Conservation (phyloP, 2,888 invertebrate genomes). For the Ctena decussata region DNA sequence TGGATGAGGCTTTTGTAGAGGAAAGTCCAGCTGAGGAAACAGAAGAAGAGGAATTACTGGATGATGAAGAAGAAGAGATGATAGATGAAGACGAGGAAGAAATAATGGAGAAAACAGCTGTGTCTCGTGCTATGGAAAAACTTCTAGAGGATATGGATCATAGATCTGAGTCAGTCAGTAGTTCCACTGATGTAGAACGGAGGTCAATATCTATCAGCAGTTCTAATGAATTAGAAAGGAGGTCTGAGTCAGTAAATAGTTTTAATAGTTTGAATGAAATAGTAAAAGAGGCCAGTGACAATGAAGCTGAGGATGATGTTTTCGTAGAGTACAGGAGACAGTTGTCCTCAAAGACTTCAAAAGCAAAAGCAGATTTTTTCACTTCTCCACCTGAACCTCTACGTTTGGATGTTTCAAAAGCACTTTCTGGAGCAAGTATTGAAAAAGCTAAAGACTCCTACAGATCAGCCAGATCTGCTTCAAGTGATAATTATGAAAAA, state of each 20-base stretch:
- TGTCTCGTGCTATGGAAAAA: conserved; percentile 77
- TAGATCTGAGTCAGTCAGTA: conserved; percentile 68
- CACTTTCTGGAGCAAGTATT: conserved; percentile 17
- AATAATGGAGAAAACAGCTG: conserved; percentile 72
- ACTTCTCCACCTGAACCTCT: conserved; percentile 82
- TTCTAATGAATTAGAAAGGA: not conserved
- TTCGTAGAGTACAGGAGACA: conserved; percentile 51
- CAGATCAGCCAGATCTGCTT: conserved; percentile 28
- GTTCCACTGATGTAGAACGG: conserved; percentile 39
- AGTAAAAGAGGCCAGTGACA: not conserved
- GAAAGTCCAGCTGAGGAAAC: conserved; percentile 7
- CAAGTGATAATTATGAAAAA: conserved; percentile 31
- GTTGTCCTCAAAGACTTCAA: conserved; percentile 43
- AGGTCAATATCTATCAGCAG: not conserved
- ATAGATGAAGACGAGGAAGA: conserved; percentile 52
- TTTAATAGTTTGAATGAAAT: too few species aligned
- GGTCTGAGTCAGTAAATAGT: not conserved
- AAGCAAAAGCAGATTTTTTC: conserved; percentile 84
- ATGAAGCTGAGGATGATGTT: conserved; percentile 68
- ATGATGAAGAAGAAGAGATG: conserved; percentile 24
- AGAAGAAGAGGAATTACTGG: conserved; percentile 42
- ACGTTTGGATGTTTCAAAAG: conserved; percentile 73
- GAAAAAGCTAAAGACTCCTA: conserved; percentile 28
- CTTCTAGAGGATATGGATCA: conserved; percentile 77
- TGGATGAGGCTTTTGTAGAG: conserved; percentile 51